Conservation (phyloP, 2,797 vertebrate species). For the Octomys mimax region DNA sequence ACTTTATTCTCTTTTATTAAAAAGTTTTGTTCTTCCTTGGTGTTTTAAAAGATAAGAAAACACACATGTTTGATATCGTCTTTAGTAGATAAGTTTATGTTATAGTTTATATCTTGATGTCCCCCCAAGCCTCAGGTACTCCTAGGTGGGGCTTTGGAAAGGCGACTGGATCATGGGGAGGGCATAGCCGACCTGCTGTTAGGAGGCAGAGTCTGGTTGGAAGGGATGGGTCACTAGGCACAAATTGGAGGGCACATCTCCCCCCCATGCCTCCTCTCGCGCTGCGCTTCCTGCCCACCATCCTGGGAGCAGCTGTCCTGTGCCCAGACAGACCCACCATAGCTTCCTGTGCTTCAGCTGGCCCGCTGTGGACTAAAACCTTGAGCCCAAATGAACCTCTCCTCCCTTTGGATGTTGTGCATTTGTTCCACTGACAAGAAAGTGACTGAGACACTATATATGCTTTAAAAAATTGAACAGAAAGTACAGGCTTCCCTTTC, state of each 20-base stretch:
- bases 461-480: neutral
- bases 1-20: neutral
- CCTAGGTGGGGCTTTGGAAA: neutral
- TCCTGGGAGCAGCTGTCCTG: neutral
- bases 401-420: neutral
- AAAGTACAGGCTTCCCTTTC: neutral
- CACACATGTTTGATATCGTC: neutral
- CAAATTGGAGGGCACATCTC: neutral
- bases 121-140: neutral
- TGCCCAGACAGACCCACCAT: neutral
- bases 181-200: neutral
- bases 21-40: neutral
- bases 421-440: neutral
- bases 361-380: neutral
- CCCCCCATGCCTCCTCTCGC: neutral
- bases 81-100: conserved; percentile 17
- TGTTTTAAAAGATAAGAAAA: conserved; percentile 16
- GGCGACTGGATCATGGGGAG: neutral
- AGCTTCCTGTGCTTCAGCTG: neutral
- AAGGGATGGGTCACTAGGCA: neutral
- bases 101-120: neutral
- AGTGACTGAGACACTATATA: neutral
- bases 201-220: neutral
- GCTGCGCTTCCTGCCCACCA: neutral
- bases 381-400: neutral